Conservation (phyloP, 2,113 vertebrate genomes). For the Melanostigma gelatinosum region DNA sequence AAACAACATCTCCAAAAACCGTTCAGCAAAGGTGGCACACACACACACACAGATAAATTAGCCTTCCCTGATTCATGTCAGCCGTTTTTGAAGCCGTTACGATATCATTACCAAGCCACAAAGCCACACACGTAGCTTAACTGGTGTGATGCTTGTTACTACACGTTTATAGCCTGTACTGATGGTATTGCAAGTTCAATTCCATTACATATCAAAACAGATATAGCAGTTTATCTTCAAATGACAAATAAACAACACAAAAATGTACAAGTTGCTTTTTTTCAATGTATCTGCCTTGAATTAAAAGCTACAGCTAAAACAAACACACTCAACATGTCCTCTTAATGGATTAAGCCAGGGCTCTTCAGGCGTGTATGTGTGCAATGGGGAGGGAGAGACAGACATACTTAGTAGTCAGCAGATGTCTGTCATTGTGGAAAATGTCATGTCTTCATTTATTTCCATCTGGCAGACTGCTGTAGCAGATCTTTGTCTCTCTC, state of each 20-base stretch:
- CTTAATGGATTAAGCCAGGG: not conserved
- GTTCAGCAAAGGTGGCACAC: not conserved
- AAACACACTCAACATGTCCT: not conserved
- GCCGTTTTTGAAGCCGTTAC: not conserved
- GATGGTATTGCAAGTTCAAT: not conserved
- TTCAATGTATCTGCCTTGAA: not conserved
- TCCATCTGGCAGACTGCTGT: constrained; percentile 37
- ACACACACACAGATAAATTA: not conserved
- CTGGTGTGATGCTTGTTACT: not conserved
- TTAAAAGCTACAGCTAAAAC: not conserved
- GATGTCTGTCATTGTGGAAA: constrained; percentile 54
- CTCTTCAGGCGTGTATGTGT: not conserved
- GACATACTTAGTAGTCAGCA: constrained; percentile 54
- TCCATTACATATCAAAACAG: not conserved
- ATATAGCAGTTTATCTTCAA: not conserved
- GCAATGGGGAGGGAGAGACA: not conserved
- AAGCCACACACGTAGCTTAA: not conserved
- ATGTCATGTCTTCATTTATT: constrained; percentile 47
- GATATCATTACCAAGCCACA: not conserved
- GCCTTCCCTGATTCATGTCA: not conserved
- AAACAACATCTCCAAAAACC: not conserved
- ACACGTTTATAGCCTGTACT: not conserved
- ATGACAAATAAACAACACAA: not conserved
- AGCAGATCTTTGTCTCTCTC: not conserved
- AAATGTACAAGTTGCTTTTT: not conserved